Evolutionary conservation across 2,888 invertebrate genomes (phyloP), one percentile per base, ranked within the genome.

Genomic region (Amphipoea oculea): DNA sequence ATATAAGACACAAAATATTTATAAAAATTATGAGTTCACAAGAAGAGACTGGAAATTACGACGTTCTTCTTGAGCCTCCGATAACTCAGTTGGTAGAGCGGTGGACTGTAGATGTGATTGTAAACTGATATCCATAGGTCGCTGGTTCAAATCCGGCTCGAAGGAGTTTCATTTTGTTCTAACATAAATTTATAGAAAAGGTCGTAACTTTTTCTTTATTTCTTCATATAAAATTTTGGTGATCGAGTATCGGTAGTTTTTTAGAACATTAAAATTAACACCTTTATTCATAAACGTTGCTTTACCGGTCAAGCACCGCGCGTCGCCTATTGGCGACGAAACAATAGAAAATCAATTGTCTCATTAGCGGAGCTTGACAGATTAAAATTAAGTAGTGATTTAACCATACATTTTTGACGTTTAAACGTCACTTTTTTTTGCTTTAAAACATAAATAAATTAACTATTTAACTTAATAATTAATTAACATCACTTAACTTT

Each of bases 81-180:
- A 96, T 96, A 96, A 96, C 96, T 96, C 96, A 96, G 96, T 96
- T 95, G 96, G 96, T 96, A 96, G 96, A 96, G 95, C 95, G 96
- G 96, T 96, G 95, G 95, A 95, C 95, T 95, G 95, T 95, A 95
- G 95, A 63, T 87, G 88, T 63, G 4, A 20, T 17, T 4, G 67
- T 11, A 23, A 0, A 0, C 12, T 89, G 95, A 82, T 81, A 97
- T 97, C 97, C 97, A 97, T 97, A 97, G 97, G 97, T 97, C 97
- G 97, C 97, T 97, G 97, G 97, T 97, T 97, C 97, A 97, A 97
- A 97, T 97, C 97, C 97, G 97, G 97, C 97, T 97, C 97, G 97
- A 97, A 97, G 97, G 97, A 97, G 75, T 67, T 23, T 29, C 42
- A 81, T 90, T 92, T 92, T 90, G 76, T 76, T 60, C 0, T 23